Evolutionary conservation across 2,797 vertebrate genomes (phyloP), one percentile per base, ranked within the genome.

Genomic region (Glyptemys insculpta): DNA sequence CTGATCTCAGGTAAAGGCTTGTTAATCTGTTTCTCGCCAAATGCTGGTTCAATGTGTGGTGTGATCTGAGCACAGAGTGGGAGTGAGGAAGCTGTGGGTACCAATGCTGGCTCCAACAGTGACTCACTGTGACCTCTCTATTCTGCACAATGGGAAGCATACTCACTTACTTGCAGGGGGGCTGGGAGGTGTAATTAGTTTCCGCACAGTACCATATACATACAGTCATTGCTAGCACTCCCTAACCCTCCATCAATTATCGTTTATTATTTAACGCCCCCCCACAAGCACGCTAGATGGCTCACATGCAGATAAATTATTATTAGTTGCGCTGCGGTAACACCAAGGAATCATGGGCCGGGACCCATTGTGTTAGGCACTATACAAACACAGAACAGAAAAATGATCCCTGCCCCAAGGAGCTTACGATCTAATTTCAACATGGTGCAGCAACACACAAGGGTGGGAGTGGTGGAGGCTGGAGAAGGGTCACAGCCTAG

Each of bases 1-100:
- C 98, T 5, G 99, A 99, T 96, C 98, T 99, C 93, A 98, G 99
- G 99, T 99, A 97, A 91, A 81, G 0, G 16, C 52, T 4, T 47
- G 7, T 21, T 4, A 8, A 53, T 54, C 50, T 44, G 15, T 57
- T 72, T 41, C 37, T 23, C 6, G 37, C 10, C 19, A 34, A 65
- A 62, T 31, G 59, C 59, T 34, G 59, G 12, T 34, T 31, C 31
- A 16, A 18, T 65, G 59, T 34, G 31, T 18, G 15, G 31, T 62
- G 62, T n/a, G 16, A n/a, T n/a, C 16, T n/a, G 62, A 65, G 62
- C 34, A 65, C 62, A n/a, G 59, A 62, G 8, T 34, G 31, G 59
- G 59, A 62, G 31, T 34, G 31, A 34, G 16, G 59, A 65, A 65
- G 2, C 31, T 65, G 31, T 31, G 57, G 57, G 12, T 62, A 62